These are phyloP conservation scores for Loripinus fragilis DNA, from an alignment of 2,888 invertebrate species.

Conservation along the genomic window DNA sequence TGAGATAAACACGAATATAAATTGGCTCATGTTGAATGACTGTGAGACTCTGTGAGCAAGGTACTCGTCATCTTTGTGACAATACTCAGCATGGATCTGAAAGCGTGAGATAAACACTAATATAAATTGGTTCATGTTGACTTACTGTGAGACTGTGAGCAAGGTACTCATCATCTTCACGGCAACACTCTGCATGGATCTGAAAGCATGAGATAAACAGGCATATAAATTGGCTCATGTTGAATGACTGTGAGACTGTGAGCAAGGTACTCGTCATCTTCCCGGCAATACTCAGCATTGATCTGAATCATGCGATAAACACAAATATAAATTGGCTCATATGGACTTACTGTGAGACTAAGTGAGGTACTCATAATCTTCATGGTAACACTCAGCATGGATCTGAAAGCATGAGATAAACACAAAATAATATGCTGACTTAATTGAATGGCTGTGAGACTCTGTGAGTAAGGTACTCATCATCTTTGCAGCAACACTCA, in stretches of 20 bases:
- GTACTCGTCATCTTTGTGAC: too few relatives aligned
- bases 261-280: slow-evolving; percentile 92
- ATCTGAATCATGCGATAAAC: slow-evolving; percentile 86
- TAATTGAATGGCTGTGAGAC: slow-evolving; percentile 96
- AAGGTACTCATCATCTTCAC: slow-evolving; percentile 91
- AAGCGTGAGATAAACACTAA: too few relatives aligned
- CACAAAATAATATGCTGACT: slow-evolving; percentile 97
- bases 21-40: too few relatives aligned
- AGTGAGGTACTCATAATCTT: too few relatives aligned
- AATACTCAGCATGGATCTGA: too few relatives aligned
- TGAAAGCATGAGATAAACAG: slow-evolving; percentile 82
- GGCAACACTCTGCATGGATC: slow-evolving; percentile 97
- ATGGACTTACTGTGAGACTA: too few relatives aligned
- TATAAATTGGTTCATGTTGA: too few relatives aligned
- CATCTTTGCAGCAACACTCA: slow-evolving; percentile 92
- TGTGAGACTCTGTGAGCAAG: too few relatives aligned
- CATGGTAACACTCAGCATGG: too few relatives aligned
- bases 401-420: slow-evolving; percentile 86
- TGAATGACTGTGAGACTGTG: slow-evolving; percentile 97
- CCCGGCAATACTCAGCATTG: slow-evolving; percentile 95
- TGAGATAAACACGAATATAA: too few relatives aligned
- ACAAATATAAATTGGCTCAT: too few relatives aligned
- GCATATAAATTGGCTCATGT: slow-evolving; percentile 97
- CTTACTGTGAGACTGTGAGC: slow-evolving; percentile 97
- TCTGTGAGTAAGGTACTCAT: slow-evolving; percentile 95